Conservation (phyloP, 2,888 invertebrate genomes). For the Andricus quercusramuli region DNA sequence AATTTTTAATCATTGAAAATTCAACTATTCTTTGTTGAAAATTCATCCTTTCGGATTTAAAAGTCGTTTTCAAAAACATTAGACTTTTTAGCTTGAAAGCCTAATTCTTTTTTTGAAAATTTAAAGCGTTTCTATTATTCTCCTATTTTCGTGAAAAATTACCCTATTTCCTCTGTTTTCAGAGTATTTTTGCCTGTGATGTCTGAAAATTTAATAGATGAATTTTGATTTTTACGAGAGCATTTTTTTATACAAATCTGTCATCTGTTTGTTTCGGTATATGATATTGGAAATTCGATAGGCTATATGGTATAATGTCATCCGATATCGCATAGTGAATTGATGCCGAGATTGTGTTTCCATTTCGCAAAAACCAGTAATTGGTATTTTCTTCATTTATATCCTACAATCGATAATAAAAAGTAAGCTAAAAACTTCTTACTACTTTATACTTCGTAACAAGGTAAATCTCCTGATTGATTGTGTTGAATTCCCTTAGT, state of each 20-base stretch:
- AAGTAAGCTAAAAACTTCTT: neutral
- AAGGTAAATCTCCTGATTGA: neutral
- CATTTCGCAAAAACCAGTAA: slow-evolving; percentile 3
- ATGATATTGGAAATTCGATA: neutral
- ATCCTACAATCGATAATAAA: neutral
- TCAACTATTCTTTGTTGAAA: too few species aligned
- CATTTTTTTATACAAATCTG: neutral
- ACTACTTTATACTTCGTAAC: neutral
- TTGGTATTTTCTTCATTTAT: neutral
- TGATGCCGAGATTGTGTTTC: slow-evolving; percentile 3
- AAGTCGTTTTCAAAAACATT: too few species aligned
- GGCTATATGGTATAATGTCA: neutral
- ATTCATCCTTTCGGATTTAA: too few species aligned
- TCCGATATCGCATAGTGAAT: neutral
- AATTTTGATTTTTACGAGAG: too few species aligned
- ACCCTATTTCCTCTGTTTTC: too few species aligned
- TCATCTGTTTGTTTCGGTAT: neutral
- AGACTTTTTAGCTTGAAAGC: too few species aligned
- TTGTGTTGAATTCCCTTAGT: neutral
- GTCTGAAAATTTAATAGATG: too few species aligned
- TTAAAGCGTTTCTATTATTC: too few species aligned
- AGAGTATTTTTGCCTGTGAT: too few species aligned
- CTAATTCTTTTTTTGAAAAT: too few species aligned
- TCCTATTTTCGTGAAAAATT: too few species aligned
- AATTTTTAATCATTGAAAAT: too few species aligned